Evolutionary conservation across 2,113 vertebrate species (phyloP), one percentile per base, ranked within the genome.

Genomic region (Albula goreensis): DNA sequence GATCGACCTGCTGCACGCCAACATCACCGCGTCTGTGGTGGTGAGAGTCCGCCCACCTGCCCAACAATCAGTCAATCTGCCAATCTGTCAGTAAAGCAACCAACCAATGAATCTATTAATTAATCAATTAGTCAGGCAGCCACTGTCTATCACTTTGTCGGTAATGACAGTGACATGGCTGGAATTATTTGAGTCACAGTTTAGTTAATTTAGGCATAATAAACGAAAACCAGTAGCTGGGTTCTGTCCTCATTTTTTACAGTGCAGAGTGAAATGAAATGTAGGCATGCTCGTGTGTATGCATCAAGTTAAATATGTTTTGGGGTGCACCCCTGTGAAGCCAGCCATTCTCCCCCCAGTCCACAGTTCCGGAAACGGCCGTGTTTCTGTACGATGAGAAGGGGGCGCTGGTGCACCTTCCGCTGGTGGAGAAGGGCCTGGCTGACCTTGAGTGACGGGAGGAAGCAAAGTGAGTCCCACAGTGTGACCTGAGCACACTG

Each of bases 341-440:
- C 8, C 25, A 11, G 13, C 48, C 49, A 60, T 51, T 89, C 70
- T 51, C 52, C 48, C 83, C 86, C 79, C 90, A 99, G 98, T 89
- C 93, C 51, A 79, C 86, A 0, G 92, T 94, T 80, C 95, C 97
- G 50, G 94, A 97, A 85, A 87, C 95, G 66, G 95, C 89, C 0
- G 93, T 98, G 89, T 92, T 90, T 50, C 93, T 99, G 86, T 97
- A 96, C 89, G 92, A 95, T 66, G 92, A 95, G 0, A 88, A 93
- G 10, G 90, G 93, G 77, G 90, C 88, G 15, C 89, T 95, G 9
- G 90, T 98, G 80, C 96, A 98, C 49, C 92, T 93, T 90, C 93
- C 96, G 51, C 93, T 99, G 88, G 88, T 99, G 89, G 93, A 91
- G 90, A 93, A 94, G 85, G 97, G 97, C 80, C 94, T 99, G 41